A percentile compares a stretch with the other conserved stretches of the same genome.
These are phyloP conservation scores for Alethe diademata DNA, from an alignment of 2,113 vertebrate species.

Conservation along the genomic window DNA sequence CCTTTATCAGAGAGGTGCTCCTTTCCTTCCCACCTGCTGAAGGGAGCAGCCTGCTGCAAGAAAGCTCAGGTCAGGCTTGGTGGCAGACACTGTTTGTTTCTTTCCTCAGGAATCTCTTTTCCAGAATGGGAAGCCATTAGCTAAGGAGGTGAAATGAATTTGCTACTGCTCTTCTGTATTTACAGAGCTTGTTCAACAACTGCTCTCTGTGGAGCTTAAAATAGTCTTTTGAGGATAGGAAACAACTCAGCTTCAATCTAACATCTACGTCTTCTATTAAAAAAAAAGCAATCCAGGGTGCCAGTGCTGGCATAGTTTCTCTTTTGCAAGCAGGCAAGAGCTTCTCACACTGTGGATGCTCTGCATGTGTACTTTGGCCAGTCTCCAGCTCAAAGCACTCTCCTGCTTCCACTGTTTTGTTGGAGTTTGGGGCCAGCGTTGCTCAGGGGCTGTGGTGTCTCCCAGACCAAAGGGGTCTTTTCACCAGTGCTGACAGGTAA, in stretches of 20 bases:
- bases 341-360: not conserved
- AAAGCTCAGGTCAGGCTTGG: not conserved
- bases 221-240: not conserved
- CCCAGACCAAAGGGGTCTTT: not conserved
- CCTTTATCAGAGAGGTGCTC: not conserved
- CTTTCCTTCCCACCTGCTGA: not conserved
- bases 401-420: not conserved
- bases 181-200: not conserved
- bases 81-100: not conserved
- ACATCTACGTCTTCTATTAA: not conserved
- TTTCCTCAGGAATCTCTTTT: not conserved
- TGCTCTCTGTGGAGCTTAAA: constrained; percentile 18
- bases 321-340: not conserved
- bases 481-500: not conserved
- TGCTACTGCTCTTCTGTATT: not conserved
- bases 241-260: constrained; percentile 12
- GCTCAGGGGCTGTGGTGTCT: not conserved
- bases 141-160: not conserved
- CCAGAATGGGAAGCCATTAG: not conserved
- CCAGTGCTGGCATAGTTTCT: not conserved
- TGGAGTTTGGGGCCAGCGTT: not conserved
- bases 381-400: not conserved
- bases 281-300: not conserved
- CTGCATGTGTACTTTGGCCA: not conserved
- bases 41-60: not conserved